Base-by-base conservation (phyloP, 64 coral and sea anemone species). In the Actinia equina region DNA sequence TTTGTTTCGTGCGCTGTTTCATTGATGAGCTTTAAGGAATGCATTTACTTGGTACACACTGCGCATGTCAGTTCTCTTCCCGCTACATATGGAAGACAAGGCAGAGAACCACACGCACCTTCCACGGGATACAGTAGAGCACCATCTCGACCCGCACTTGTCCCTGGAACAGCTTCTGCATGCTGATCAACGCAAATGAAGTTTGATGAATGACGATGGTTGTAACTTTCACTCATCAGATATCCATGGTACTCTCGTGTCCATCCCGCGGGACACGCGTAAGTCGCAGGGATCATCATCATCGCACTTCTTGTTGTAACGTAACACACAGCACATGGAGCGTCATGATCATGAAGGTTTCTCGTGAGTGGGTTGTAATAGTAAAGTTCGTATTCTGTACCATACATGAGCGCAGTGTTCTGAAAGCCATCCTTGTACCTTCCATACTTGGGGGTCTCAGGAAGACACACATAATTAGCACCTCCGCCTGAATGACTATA, bases 41-140 rank as follows among this genome's bases (percentile, higher is more conserved):
- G 2, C 46, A 1, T 20, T 69, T 79, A 91, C 17, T 79, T 91
- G 18, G 83, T 91, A 56, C 89, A 91, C 56, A 91, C 83, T 46
- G 83, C 67, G 70, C 89, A 91, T 86, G 89, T 91, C 83, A 91
- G 69, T 44, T 85, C 82, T 44, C 83, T 7, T 2, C 89, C 89
- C 12, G 3, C 6, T 11, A 86, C 89, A 59, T 86, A 91, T 11
- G 89, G 89, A 10, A 59, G 83, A 8, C 89, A 91, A 46, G 89
- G 89, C 45, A 91, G 62, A 25, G 89, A 59, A 3, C 89, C 84
- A 43, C 89, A 91, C 2, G 2, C 2, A 3, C 83, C 89, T 63
- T 91, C 82, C n/a, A 91, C 89, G 19, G 83, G 67, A 58, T 86
- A 86, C 37, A 91, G 44, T 14, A 77, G 37, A 30, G 89, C 89